Percentiles rank a stretch among this genome's conserved stretches.
These are phyloP conservation scores for Zelleria hepariella DNA, from an alignment of 2,888 invertebrate genomes.

Conservation along the genomic window DNA sequence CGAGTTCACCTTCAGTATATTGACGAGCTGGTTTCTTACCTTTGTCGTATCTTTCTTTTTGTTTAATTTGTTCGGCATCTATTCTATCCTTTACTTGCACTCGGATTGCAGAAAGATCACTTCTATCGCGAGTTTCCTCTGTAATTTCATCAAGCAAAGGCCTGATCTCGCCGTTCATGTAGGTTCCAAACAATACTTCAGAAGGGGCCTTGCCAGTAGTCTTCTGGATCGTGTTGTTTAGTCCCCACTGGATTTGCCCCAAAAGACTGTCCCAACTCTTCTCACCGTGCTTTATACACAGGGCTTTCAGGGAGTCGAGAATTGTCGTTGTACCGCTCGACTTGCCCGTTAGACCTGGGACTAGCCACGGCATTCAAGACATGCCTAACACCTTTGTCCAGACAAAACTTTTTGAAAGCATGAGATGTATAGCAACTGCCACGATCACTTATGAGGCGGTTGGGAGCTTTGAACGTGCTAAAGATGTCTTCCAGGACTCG, in stretches of 20 bases:
- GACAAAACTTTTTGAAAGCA: constrained; percentile 27
- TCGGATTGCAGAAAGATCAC: neutral
- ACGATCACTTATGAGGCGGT: constrained; percentile 32
- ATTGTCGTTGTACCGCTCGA: neutral
- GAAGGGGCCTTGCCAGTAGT: constrained; percentile 17
- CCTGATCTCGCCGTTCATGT: constrained; percentile 6
- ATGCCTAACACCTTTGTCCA: constrained; percentile 18
- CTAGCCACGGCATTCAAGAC: constrained; percentile 20
- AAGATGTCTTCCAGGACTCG: constrained; percentile 22
- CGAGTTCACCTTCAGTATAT: constrained; percentile 9
- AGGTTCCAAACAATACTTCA: constrained; percentile 20
- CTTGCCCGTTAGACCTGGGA: constrained; percentile 16
- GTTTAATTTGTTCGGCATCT: neutral
- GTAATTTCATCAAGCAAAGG: neutral
- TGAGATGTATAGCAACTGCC: constrained; percentile 35
- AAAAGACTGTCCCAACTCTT: constrained; percentile 15
- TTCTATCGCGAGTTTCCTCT: neutral
- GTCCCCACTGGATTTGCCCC: constrained; percentile 18
- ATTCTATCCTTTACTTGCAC: neutral
- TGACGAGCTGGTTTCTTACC: constrained; percentile 6
- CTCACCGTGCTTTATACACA: neutral
- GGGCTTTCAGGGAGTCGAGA: neutral
- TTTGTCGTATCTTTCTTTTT: constrained; percentile 8
- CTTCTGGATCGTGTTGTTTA: constrained; percentile 23
- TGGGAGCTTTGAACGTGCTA: constrained; percentile 12